Conservation (phyloP, 1,140 invertebrate genomes). For the Leptestheria dahalacensis region DNA sequence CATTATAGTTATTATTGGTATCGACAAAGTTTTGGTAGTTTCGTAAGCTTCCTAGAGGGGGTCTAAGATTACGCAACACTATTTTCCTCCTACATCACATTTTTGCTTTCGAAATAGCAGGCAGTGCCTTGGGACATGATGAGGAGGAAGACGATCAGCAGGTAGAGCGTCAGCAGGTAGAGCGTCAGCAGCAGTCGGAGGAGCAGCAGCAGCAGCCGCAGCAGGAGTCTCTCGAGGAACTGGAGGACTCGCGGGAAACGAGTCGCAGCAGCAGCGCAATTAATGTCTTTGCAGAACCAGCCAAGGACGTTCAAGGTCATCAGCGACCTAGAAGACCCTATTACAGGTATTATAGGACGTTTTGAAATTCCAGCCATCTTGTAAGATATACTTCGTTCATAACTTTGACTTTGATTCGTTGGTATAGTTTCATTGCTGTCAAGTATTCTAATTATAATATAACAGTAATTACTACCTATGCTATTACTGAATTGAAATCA, state of each 20-base stretch:
- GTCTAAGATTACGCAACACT: neutral
- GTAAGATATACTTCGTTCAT: neutral
- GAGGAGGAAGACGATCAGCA: neutral
- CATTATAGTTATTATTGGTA: too few relatives aligned
- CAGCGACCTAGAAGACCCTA: neutral
- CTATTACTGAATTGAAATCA: too few relatives aligned
- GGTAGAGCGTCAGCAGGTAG: too few relatives aligned
- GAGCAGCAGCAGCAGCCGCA: neutral
- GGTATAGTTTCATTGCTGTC: too few relatives aligned
- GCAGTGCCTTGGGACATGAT: neutral
- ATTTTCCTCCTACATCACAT: neutral
- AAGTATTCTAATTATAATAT: too few relatives aligned
- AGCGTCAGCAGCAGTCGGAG: neutral
- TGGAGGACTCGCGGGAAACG: neutral
- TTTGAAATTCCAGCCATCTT: neutral
- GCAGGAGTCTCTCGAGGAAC: neutral
- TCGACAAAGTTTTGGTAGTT: too few relatives aligned
- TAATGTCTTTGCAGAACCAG: too few relatives aligned
- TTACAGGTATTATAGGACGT: neutral
- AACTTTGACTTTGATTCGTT: too few relatives aligned
- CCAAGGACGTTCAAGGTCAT: neutral
- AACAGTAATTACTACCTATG: too few relatives aligned
- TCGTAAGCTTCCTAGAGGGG: too few relatives aligned
- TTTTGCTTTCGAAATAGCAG: too few relatives aligned
- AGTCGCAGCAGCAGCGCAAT: too few relatives aligned